These are phyloP conservation scores for Blastomussa wellsi DNA, from an alignment of 92 coral and sea anemone genomes.

Conservation along the genomic window DNA sequence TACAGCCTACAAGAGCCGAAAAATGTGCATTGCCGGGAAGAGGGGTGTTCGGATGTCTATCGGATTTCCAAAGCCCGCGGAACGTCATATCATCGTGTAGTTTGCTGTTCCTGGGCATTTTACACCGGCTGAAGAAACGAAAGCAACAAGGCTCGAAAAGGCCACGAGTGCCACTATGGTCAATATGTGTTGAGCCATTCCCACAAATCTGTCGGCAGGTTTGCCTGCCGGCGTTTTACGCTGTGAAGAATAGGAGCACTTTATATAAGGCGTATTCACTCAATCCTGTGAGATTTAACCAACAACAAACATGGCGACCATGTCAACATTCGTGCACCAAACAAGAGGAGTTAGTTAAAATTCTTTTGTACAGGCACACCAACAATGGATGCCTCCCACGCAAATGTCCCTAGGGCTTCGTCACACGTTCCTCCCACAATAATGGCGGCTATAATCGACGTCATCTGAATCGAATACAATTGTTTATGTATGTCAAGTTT, in stretches of 20 bases:
- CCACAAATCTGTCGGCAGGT: neutral
- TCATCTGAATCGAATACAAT: no score
- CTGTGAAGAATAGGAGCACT: neutral
- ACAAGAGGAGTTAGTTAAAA: no score
- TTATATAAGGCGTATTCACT: no score
- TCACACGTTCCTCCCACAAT: no score
- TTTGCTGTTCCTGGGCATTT: slow-evolving; percentile 20
- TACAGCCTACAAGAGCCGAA: slow-evolving; percentile 31
- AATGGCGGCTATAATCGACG: no score
- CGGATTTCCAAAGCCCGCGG: neutral
- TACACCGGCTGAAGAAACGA: neutral
- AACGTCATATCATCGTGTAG: slow-evolving; percentile 30
- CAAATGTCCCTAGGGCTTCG: no score
- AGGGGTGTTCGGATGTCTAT: slow-evolving; percentile 22
- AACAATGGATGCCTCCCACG: no score
- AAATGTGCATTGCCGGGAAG: neutral
- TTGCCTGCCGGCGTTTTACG: neutral
- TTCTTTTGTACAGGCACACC: no score
- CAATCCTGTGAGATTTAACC: no score
- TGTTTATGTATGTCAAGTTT: neutral
- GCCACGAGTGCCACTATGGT: neutral
- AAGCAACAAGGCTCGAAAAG: neutral
- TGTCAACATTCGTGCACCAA: no score
- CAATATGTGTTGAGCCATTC: neutral
- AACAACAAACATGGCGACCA: no score